Evolutionary conservation across 1,140 invertebrate genomes (phyloP).

Genomic region (Neodiprion lecontei): DNA sequence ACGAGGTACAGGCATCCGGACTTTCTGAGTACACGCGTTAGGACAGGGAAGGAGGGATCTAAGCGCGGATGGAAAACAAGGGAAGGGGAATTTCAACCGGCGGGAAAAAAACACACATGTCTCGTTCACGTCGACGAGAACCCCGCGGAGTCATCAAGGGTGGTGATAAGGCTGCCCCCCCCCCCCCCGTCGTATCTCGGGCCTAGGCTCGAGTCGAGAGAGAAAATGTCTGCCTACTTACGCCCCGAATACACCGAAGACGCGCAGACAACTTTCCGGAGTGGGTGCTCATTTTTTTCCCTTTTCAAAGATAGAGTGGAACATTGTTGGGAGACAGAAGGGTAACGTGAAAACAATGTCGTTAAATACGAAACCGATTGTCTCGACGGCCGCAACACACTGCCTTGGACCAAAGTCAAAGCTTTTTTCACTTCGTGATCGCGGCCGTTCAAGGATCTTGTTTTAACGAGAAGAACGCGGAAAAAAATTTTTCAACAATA

Average conservation of each 20-base stretch:
- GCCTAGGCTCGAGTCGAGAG: too few relatives aligned
- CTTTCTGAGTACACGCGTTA: not conserved
- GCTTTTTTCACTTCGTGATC: not conserved
- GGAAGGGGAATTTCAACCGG: not conserved
- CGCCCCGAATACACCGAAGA: too few relatives aligned
- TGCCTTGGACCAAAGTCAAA: too few relatives aligned
- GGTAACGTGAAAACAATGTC: conserved; percentile 21
- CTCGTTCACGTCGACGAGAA: not conserved
- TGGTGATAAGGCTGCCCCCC: not conserved
- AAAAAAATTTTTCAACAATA: not conserved
- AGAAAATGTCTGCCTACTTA: not conserved
- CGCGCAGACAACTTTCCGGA: too few relatives aligned
- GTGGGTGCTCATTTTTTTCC: not conserved
- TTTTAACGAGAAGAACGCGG: not conserved
- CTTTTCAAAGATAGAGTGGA: not conserved
- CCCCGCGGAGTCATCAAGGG: not conserved
- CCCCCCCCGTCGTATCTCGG: too few relatives aligned
- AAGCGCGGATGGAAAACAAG: not conserved
- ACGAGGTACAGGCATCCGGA: not conserved
- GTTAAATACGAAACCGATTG: not conserved
- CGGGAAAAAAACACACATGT: not conserved
- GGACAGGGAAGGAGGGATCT: too few relatives aligned
- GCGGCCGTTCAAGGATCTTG: not conserved
- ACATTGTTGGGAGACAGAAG: conserved; percentile 36
- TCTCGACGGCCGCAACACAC: too few relatives aligned